Base-by-base conservation (phyloP, 1,140 invertebrate species). In the Theocolax elegans region DNA sequence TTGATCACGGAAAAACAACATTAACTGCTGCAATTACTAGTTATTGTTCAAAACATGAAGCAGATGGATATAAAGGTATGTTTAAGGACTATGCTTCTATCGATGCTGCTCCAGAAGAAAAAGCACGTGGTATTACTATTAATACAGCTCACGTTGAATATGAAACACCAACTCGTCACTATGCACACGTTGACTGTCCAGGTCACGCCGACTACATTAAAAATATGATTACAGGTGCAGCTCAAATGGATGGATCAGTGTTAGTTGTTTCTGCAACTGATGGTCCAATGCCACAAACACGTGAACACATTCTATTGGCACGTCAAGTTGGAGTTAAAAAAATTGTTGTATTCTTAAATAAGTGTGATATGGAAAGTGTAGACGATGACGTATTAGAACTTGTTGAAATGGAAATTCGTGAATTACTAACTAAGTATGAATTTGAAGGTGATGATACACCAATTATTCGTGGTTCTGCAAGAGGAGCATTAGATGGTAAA, bases 1-100 rank as follows among this genome's bases (percentile, higher is more conserved):
- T 99, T 44, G 98, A 99, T 90, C 98, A 99, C 88, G 98, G 98
- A 44, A 99, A 99, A 88, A 99, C 98, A 0, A 99, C 98, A 1
- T 87, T 99, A 0, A 99, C 98, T 51, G 97, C 98, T 63, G 98
- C 98, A 12, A 99, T 99, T 71, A 67, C 35, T 64, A 72, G 76
- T 79, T 80, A 54, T 78, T 92, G 93, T 96, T 71, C 84, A 96
- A 64, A 85, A 94, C 7, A 91, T 95, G 72, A 91, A 94, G 74
- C 89, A 95, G 75, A 83, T 97, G 73, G 97, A n/a, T n/a, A n/a
- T 97, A 0, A 89, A 91, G 75, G 90, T 89, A 27, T n/a, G n/a
- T n/a, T n/a, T n/a, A 95, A 96, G 81, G 89, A 89, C 44, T 99
- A 99, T 85, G 91, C 91, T 76, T 96, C 99, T 76, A 99, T 99